Evolutionary conservation across 1,140 invertebrate species (phyloP), one percentile per base, ranked within the genome.

Genomic region (Drosophila equinoxialis): DNA sequence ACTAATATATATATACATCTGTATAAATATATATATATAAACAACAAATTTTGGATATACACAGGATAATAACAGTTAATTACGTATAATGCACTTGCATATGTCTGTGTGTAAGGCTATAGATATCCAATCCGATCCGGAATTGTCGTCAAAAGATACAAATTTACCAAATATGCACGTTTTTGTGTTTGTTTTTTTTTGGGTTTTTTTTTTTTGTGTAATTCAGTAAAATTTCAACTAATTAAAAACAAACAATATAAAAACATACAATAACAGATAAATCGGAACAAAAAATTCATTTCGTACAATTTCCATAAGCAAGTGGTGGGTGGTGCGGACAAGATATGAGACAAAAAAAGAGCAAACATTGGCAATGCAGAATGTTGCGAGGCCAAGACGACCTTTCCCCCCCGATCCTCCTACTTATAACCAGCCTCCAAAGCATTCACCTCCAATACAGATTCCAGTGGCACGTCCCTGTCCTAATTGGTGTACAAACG

Each of bases 401-500:
- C n/a, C 35, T 37, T 59, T 13, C 20, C 20, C 45, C 45, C 6
- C 45, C 37, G 10, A 10, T 39, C 45, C n/a, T 2, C 45, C 7
- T 35, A 26, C 13, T 33, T 1, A 58, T 37, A 35, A 30, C 10
- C 8, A 10, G 23, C 7, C 8, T 8, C 6, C 8, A 8, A 6
- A 48, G 26, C 58, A 26, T 26, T 26, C 23, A 26, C 23, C 17
- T 23, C 37, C 20, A 33, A 58, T 61, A 39, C 59, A 61, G 59
- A 39, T 61, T 61, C 39, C 57, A 59, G 35, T 59, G 57, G 33
- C 57, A 30, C 30, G 55, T 58, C 55, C 55, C 55, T 58, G 55
- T 59, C 57, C 57, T 37, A 59, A 59, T 59, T 59, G 57, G 57
- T 37, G 57, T 59, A 11, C 57, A 59, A 59, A 51, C 20, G 45